phyloP scores from a whole-genome alignment of 1,140 invertebrate species.

The Philopotamus ludificatus region DNA sequence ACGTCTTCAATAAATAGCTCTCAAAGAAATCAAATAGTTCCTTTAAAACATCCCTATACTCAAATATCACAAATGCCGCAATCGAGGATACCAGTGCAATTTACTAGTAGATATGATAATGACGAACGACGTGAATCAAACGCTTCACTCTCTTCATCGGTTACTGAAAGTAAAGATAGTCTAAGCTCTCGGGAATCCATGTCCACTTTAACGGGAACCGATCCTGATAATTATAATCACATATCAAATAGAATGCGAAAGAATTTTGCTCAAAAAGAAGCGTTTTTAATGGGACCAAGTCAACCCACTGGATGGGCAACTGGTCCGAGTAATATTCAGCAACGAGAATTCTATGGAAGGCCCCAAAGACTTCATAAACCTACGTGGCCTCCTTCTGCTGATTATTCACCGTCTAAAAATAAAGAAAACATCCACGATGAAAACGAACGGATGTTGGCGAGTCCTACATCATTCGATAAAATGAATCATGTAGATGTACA shows the following conservation, averaged over 20 bases:
- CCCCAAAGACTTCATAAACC: slow-evolving; percentile 73
- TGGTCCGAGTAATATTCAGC: slow-evolving; percentile 53
- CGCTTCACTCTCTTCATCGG: slow-evolving; percentile 57
- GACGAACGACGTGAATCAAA: slow-evolving; percentile 59
- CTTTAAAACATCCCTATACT: slow-evolving; percentile 26
- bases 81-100: slow-evolving; percentile 34
- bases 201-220: slow-evolving; percentile 65
- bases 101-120: slow-evolving; percentile 40
- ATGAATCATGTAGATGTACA: slow-evolving; percentile 32
- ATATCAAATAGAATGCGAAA: slow-evolving; percentile 70
- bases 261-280: slow-evolving; percentile 83
- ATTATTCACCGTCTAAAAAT: slow-evolving; percentile 36
- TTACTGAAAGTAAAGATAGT: slow-evolving; percentile 64
- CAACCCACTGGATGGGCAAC: slow-evolving; percentile 63
- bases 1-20: slow-evolving; percentile 29
- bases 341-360: slow-evolving; percentile 72
- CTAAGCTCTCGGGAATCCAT: slow-evolving; percentile 64
- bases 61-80: slow-evolving; percentile 19
- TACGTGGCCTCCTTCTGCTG: slow-evolving; percentile 67
- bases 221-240: slow-evolving; percentile 66
- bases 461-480: slow-evolving; percentile 23
- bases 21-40: slow-evolving; percentile 33
- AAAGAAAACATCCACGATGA: slow-evolving; percentile 38
- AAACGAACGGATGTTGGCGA: slow-evolving; percentile 10
- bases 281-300: slow-evolving; percentile 75